phyloP scores from a whole-genome alignment of 2,113 vertebrate genomes.

The Serilophus lunatus region DNA sequence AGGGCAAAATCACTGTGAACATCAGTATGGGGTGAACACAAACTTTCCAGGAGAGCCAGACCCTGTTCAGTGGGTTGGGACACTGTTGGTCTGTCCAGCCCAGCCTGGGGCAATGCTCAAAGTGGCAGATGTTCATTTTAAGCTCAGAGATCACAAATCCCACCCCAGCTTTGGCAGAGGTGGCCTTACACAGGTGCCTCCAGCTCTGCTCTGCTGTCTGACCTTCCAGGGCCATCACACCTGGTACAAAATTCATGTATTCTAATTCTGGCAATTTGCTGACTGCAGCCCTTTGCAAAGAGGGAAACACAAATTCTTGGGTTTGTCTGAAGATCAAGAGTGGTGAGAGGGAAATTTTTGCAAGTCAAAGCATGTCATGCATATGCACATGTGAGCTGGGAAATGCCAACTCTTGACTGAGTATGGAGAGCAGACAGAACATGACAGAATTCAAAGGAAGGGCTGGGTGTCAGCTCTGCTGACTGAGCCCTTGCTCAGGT shows the following conservation, averaged over 20 bases:
- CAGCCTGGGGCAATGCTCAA: not conserved
- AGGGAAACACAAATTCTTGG: not conserved
- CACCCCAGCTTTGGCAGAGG: not conserved
- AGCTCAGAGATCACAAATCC: not conserved
- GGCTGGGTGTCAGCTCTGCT: not conserved
- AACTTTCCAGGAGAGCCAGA: not conserved
- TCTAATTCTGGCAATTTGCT: not conserved
- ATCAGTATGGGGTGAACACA: not conserved
- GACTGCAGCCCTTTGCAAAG: not conserved
- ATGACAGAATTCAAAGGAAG: not conserved
- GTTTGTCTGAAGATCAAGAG: conserved; percentile 1
- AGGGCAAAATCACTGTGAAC: not conserved
- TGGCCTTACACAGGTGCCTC: not conserved
- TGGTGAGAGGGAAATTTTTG: not conserved
- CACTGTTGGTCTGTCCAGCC: not conserved
- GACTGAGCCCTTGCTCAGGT: not conserved
- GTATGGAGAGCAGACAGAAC: not conserved
- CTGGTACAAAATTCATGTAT: not conserved
- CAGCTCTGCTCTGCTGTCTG: not conserved
- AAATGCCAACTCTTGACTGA: not conserved
- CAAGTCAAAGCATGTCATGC: conserved; percentile 3
- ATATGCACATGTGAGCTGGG: not conserved
- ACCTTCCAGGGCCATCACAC: not conserved
- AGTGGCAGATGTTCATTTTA: not conserved
- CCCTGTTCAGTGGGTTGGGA: not conserved